Percentiles rank a stretch among this genome's conserved stretches.
Conservation (phyloP, 2,797 vertebrate genomes). For the Labroides dimidiatus region DNA sequence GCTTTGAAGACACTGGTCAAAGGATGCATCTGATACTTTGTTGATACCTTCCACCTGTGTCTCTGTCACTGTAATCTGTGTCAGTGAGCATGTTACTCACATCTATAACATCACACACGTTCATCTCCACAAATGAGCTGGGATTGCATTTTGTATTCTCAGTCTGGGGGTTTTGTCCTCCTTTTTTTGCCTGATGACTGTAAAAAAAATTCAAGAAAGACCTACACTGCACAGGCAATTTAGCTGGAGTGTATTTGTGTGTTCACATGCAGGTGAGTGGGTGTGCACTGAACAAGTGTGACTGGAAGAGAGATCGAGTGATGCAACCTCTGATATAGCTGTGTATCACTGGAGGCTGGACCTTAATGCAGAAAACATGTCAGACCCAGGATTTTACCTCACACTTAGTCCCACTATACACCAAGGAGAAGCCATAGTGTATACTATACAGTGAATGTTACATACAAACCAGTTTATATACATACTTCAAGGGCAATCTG, state of each 20-base stretch:
- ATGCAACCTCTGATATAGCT: conserved; percentile 26
- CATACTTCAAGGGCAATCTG: background rate
- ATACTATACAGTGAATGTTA: background rate
- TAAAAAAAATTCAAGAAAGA: conserved; percentile 19
- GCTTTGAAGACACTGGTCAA: background rate
- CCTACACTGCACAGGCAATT: conserved; percentile 9
- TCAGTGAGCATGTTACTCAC: conserved; percentile 19
- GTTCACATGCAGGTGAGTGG: conserved; percentile 25
- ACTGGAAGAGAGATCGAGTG: conserved; percentile 56
- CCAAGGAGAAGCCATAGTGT: conserved; percentile 18
- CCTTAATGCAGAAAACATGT: conserved; percentile 75
- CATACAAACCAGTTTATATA: background rate
- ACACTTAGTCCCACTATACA: conserved; percentile 29
- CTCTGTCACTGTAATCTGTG: conserved; percentile 1
- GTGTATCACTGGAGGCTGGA: conserved; percentile 37
- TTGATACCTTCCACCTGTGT: conserved; percentile 10
- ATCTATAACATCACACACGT: conserved; percentile 4
- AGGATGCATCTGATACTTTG: background rate
- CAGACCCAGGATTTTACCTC: conserved; percentile 14
- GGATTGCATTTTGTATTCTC: background rate
- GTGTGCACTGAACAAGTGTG: conserved; percentile 34
- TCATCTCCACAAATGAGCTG: background rate
- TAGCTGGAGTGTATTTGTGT: conserved; percentile 43
- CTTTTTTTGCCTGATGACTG: background rate
- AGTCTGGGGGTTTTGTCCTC: background rate